Percentiles rank a stretch among this genome's conserved stretches.
These are phyloP conservation scores for Luperina nickerlii DNA, from an alignment of 2,888 invertebrate species.

Conservation along the genomic window DNA sequence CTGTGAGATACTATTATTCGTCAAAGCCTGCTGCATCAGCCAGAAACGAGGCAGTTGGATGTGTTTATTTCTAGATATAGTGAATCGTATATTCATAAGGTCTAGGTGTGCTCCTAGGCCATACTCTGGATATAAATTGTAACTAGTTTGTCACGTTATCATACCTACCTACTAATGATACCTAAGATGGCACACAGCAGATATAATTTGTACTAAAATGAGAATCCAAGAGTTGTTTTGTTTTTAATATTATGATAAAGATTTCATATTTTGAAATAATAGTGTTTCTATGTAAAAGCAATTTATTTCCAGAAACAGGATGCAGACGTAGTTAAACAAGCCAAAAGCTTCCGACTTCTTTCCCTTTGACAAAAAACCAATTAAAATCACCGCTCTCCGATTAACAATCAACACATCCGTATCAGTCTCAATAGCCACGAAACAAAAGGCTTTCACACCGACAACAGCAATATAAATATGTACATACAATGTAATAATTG, in stretches of 20 bases:
- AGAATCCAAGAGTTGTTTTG: background rate
- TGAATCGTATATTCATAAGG: background rate
- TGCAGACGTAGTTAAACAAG: background rate
- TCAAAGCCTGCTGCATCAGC: conserved; percentile 13
- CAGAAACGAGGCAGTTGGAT: background rate
- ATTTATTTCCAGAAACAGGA: background rate
- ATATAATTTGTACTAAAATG: background rate
- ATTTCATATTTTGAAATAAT: background rate
- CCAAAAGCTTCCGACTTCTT: background rate
- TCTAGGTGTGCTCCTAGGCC: too few species aligned
- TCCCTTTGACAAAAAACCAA: background rate
- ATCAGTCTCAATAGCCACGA: background rate
- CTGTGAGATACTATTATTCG: conserved; percentile 6
- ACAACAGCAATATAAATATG: conserved; percentile 30
- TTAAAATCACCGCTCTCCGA: background rate
- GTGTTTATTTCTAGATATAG: background rate
- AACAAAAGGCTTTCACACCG: conserved; percentile 23
- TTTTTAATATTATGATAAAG: background rate
- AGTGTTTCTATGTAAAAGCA: background rate
- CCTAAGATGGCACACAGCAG: background rate
- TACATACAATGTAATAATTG: conserved; percentile 34
- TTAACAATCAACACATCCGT: background rate
- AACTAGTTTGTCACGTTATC: background rate
- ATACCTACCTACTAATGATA: background rate
- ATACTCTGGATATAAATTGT: too few species aligned